Evolutionary conservation across 1,140 invertebrate genomes (phyloP).

Genomic region (Drosophila gunungcola): DNA sequence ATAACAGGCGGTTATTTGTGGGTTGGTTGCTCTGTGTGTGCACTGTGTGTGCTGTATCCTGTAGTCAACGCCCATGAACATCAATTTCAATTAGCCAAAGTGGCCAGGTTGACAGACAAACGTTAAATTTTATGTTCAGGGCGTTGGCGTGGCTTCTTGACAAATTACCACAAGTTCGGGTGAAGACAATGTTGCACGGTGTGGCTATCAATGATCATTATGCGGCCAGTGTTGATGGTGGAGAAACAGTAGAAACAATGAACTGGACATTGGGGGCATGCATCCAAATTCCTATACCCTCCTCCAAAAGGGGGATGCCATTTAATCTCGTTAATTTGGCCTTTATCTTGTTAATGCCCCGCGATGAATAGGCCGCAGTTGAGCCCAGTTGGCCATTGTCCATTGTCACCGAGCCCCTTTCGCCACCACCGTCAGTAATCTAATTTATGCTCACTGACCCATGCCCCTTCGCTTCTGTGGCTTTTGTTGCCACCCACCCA

Average conservation of each 20-base stretch:
- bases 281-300: background rate
- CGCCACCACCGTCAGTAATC: slow-evolving; percentile 41
- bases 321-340: slow-evolving; percentile 78
- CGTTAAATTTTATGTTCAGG: slow-evolving; percentile 81
- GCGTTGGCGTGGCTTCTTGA: slow-evolving; percentile 62
- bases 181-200: slow-evolving; percentile 60
- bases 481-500: slow-evolving; percentile 2
- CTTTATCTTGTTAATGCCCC: slow-evolving; percentile 73
- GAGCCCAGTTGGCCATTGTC: slow-evolving; percentile 39
- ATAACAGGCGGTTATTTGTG: slow-evolving; percentile 31
- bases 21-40: slow-evolving; percentile 5
- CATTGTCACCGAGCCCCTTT: slow-evolving; percentile 43
- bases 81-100: slow-evolving; percentile 84
- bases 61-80: slow-evolving; percentile 67
- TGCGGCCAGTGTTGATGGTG: slow-evolving; percentile 34
- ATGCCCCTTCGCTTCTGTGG: background rate
- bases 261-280: slow-evolving; percentile 3
- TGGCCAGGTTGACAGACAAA: slow-evolving; percentile 79
- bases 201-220: slow-evolving; percentile 61
- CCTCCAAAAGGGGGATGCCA: slow-evolving; percentile 23
- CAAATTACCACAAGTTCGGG: slow-evolving; percentile 51
- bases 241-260: background rate
- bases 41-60: slow-evolving; percentile 10
- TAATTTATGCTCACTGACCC: slow-evolving; percentile 68
- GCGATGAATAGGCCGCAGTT: slow-evolving; percentile 26